Evolutionary conservation across 1,140 invertebrate species (phyloP).

Genomic region (Drosophila neocordata): DNA sequence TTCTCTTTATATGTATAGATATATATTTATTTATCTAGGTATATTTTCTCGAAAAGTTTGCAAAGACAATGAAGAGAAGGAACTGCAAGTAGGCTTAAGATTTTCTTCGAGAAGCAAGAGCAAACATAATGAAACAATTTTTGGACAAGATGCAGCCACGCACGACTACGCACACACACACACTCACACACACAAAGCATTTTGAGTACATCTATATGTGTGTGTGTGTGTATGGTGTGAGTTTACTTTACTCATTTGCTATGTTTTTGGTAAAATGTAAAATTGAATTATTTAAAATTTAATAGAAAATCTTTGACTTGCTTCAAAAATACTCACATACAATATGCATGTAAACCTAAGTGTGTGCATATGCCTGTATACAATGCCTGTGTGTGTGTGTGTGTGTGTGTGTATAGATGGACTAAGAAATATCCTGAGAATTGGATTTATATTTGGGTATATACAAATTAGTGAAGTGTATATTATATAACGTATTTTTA

Average conservation of each 20-base stretch:
- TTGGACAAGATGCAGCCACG: conserved; percentile 71
- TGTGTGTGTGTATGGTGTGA: conserved; percentile 48
- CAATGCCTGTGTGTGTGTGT: conserved; percentile 4
- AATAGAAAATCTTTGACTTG: conserved; percentile 81
- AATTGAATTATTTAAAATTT: conserved; percentile 81
- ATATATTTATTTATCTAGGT: conserved; percentile 12
- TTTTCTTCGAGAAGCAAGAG: conserved; percentile 68
- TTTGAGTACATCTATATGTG: neutral
- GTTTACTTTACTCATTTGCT: conserved; percentile 79
- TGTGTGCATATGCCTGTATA: conserved; percentile 17
- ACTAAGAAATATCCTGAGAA: conserved; percentile 18
- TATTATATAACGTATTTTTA: neutral
- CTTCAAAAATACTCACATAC: conserved; percentile 55
- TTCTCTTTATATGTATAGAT: neutral
- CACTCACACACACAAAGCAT: conserved; percentile 24
- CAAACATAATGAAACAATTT: conserved; percentile 78
- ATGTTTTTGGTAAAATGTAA: conserved; percentile 80
- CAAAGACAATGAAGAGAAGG: conserved; percentile 53
- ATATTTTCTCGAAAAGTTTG: conserved; percentile 49
- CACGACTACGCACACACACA: conserved; percentile 38
- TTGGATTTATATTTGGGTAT: neutral
- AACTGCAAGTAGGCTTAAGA: conserved; percentile 72
- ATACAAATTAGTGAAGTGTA: neutral
- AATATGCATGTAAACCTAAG: conserved; percentile 18
- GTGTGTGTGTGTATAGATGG: conserved; percentile 29